Base-by-base conservation (phyloP, 2,797 vertebrate species). In the Scarus forsteni region DNA sequence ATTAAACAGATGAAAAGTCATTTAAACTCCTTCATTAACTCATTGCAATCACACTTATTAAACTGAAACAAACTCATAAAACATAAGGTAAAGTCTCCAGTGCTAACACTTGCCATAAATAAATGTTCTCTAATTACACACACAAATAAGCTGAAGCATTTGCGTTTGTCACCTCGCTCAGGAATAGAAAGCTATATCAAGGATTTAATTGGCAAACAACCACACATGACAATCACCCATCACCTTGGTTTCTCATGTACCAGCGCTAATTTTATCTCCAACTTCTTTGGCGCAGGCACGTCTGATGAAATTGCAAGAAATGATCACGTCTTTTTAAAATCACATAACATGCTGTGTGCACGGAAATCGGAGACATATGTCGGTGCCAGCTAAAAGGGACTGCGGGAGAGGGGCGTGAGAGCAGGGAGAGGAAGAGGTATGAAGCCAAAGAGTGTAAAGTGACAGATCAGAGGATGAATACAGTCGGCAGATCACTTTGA, bases 271-370 rank as follows among this genome's bases (percentile, higher is more conserved):
- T 89, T 88, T 80, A 84, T 79, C 80, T 59, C 52, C 39, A 49
- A 68, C 34, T 85, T 85, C 70, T 76, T 81, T 13, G 44, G 69
- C 38, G n/a, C 64, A 36, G 60, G 73, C 81, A 64, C 57, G 73
- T 84, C 86, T 90, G 89, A 90, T 85, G 88, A 89, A 92, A 89
- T 50, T 67, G 61, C 55, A 61, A 68, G 87, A 89, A 92, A 92
- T 49, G 42, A 72, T 72, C 67, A 66, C 36, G 49, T 78, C 77
- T 83, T 87, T 27, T 61, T 85, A 86, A 75, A 82, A 85, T 86
- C 50, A 81, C 72, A 85, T 72, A 79, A 79, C 83, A 80, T 61
- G 65, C 65, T 71, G 40, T 6, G 54, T 62, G 69, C 71, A 59
- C 43, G 40, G 66, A 51, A 70, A 81, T 79, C 42, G 66, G 68